Evolutionary conservation across 2,888 invertebrate species (phyloP), one percentile per base, ranked within the genome.

Genomic region (Drosophila algonquin): DNA sequence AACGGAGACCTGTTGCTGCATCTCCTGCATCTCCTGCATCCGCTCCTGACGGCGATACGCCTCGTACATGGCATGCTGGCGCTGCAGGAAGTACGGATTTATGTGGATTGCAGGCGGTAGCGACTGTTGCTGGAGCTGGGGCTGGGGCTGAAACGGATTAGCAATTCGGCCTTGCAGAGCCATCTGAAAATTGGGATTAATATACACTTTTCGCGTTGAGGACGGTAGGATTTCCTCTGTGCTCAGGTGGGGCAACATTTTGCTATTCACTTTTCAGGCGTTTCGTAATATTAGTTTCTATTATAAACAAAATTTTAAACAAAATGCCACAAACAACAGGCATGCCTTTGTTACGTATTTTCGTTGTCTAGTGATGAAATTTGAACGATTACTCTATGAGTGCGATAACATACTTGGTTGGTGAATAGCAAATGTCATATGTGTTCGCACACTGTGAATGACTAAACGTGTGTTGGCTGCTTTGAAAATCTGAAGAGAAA

Each of bases 201-300:
- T 90, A 57, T 90, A 90, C 67, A 92, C 90, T 40, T 84, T 90
- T 52, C 89, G 79, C n/a, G 72, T 62, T 46, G 76, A 51, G 30
- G 83, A 93, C 92, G 56, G 93, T 93, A 81, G 93, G 94, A 69
- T 90, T 52, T 82, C 83, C 18, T 88, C 77, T 30, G 70, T 47
- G 40, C 68, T 79, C 12, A 77, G 60, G 30, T 82, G 76, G 27
- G 84, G 85, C 52, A 89, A 72, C 87, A 85, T 85, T 40, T 67
- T 52, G 32, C 10, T 27, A 18, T n/a, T 47, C 16, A 4, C 10
- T 27, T 47, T 24, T 53, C n/a, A 12, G 16, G 30, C 40, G 14
- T 1, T 40, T n/a, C 40, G 14, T 40, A n/a, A 7, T n/a, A n/a
- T 2, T 7, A 40, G 7, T 40, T n/a, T 40, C 40, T 14, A n/a